A percentile compares a stretch with the other conserved stretches of the same genome.
Conservation (phyloP, 1,140 invertebrate species). For the Spodoptera litura region DNA sequence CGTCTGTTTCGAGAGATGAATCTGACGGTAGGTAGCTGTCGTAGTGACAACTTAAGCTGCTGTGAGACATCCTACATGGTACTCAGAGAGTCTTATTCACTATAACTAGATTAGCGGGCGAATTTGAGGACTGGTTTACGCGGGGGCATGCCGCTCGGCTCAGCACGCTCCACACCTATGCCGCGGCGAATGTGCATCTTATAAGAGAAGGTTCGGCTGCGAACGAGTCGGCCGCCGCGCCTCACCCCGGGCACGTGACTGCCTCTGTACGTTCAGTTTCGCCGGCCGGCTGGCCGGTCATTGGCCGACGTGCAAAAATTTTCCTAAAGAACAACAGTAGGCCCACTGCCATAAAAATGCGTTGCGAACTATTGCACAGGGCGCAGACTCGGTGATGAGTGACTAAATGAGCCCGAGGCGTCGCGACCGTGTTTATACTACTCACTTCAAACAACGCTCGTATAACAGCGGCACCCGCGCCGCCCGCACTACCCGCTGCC, state of each 20-base stretch:
- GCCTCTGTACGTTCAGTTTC: constrained; percentile 70
- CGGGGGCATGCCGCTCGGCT: constrained; percentile 75
- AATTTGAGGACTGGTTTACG: constrained; percentile 60
- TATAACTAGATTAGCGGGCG: constrained; percentile 63
- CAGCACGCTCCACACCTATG: constrained; percentile 81
- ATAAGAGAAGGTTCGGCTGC: constrained; percentile 81
- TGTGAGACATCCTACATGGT: constrained; percentile 85
- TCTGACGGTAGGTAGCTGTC: constrained; percentile 82
- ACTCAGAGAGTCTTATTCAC: constrained; percentile 71
- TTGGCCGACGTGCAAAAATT: constrained; percentile 79
- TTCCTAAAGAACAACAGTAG: constrained; percentile 65
- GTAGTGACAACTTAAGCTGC: constrained; percentile 83
- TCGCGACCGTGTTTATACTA: constrained; percentile 61
- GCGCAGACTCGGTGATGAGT: constrained; percentile 59
- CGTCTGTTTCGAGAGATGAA: constrained; percentile 82
- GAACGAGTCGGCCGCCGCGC: constrained; percentile 77
- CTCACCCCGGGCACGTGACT: constrained; percentile 85
- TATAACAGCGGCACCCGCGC: constrained; percentile 60
- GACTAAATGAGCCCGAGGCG: constrained; percentile 58
- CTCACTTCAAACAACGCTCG: constrained; percentile 65
- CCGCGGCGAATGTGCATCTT: constrained; percentile 81
- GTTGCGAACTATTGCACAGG: constrained; percentile 60
- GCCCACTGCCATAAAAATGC: constrained; percentile 67
- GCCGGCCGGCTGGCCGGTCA: constrained; percentile 80
- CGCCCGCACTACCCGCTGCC: constrained; percentile 54